Percentiles rank a stretch among this genome's conserved stretches.
Evolutionary conservation across 2,797 vertebrate species (phyloP).

Genomic region (Hypotaenidia philippensis): DNA sequence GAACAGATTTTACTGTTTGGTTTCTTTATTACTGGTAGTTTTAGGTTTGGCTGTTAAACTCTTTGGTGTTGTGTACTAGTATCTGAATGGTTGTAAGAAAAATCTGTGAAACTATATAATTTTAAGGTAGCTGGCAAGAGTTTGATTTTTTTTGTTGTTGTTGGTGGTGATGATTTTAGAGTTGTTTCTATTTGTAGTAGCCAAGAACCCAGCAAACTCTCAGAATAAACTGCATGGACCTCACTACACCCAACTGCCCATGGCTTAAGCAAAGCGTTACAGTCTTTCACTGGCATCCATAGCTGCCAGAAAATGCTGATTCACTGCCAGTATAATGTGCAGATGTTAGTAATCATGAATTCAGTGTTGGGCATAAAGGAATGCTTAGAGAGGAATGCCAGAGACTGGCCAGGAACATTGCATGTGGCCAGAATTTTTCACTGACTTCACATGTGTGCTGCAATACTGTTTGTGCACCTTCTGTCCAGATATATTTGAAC

Average conservation of each 20-base stretch:
- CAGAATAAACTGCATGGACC: not conserved
- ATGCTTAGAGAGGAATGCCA: not conserved
- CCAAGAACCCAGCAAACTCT: not conserved
- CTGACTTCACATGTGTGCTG: not conserved
- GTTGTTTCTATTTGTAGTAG: not conserved
- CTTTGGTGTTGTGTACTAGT: not conserved
- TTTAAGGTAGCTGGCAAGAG: not conserved
- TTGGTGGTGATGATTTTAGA: not conserved
- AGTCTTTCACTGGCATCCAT: not conserved
- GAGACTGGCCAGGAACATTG: not conserved
- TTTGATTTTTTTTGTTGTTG: not conserved
- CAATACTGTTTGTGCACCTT: not conserved
- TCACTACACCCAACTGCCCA: not conserved
- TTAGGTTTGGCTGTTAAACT: conserved; percentile 14
- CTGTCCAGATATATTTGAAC: conserved; percentile 53
- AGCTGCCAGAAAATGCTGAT: conserved; percentile 28
- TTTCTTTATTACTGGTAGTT: not conserved
- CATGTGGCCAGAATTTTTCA: conserved; percentile 23
- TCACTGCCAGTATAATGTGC: conserved; percentile 35
- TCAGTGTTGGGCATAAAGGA: conserved; percentile 16
- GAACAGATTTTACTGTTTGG: not conserved
- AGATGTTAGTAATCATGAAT: conserved; percentile 64
- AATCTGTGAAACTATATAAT: not conserved
- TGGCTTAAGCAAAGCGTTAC: not conserved
- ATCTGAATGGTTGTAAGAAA: not conserved